These are phyloP conservation scores for Glaucopsyche alexis DNA, from an alignment of 2,888 invertebrate species.

Conservation along the genomic window DNA sequence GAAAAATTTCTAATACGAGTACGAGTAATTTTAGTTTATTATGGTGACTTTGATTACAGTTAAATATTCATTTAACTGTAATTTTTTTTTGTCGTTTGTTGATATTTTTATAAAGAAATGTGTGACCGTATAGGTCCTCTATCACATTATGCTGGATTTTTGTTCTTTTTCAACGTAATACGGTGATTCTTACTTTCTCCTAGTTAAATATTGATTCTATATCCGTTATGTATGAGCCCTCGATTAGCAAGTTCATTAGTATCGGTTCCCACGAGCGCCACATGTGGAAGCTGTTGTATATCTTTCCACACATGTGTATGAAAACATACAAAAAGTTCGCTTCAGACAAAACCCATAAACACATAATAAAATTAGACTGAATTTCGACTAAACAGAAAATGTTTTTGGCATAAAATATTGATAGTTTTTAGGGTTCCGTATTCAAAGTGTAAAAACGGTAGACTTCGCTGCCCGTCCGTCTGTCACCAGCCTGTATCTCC, in stretches of 20 bases:
- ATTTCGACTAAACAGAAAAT: neutral
- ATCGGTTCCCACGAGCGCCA: constrained; percentile 64
- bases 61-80: too few species aligned
- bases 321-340: constrained; percentile 25
- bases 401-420: neutral
- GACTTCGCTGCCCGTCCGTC: too few species aligned
- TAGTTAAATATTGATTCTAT: constrained; percentile 13
- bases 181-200: neutral
- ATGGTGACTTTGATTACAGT: too few species aligned
- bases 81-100: too few species aligned
- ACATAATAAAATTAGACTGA: neutral
- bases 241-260: constrained; percentile 67
- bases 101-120: too few species aligned
- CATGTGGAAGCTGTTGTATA: constrained; percentile 62
- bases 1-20: too few species aligned
- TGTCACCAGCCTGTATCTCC: too few species aligned
- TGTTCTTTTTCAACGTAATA: too few species aligned
- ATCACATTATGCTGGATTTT: too few species aligned
- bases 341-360: constrained; percentile 3
- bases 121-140: too few species aligned
- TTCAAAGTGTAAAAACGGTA: too few species aligned
- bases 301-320: constrained; percentile 58
- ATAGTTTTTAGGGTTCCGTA: neutral
- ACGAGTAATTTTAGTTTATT: too few species aligned
- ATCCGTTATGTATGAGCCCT: constrained; percentile 40